phyloP scores from a whole-genome alignment of 2,888 invertebrate species.

The Drosophila pseudotakahashii region DNA sequence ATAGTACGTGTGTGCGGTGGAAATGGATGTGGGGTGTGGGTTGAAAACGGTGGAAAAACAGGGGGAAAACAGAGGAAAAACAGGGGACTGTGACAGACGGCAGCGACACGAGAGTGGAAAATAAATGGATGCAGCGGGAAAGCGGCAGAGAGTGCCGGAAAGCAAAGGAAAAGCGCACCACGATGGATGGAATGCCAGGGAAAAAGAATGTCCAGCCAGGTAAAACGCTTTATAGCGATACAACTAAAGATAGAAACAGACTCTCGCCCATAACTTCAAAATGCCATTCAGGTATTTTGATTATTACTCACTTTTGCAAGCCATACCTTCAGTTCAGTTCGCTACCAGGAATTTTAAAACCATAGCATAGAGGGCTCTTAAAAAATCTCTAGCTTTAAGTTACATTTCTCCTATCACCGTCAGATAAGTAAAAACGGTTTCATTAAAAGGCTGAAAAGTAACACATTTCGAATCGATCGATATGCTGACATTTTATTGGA shows the following conservation, averaged over 20 bases:
- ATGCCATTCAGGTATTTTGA: conserved; percentile 9
- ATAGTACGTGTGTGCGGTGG: conserved; percentile 51
- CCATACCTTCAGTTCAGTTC: not conserved
- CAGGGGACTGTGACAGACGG: conserved; percentile 61
- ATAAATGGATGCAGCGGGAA: conserved; percentile 37
- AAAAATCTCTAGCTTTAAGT: too few species aligned
- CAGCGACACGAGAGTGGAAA: conserved; percentile 47
- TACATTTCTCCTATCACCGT: not conserved
- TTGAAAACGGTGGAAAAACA: too few species aligned
- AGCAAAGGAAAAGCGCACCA: conserved; percentile 11
- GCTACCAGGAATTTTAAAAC: not conserved
- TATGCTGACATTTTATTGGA: conserved; percentile 13
- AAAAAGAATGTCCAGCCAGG: conserved; percentile 29
- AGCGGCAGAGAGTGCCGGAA: conserved; percentile 10
- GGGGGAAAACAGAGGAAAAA: conserved; percentile 30
- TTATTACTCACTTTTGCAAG: not conserved
- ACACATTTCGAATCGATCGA: conserved; percentile 21
- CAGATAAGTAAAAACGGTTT: not conserved
- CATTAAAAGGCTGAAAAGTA: conserved; percentile 1
- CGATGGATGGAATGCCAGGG: conserved; percentile 31
- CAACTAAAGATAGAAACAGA: not conserved
- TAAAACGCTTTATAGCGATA: conserved; percentile 17
- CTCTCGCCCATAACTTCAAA: not conserved
- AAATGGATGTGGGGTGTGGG: conserved; percentile 11
- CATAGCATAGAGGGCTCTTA: too few species aligned